phyloP scores from a whole-genome alignment of 2,797 vertebrate species.

The Sciurus carolinensis region DNA sequence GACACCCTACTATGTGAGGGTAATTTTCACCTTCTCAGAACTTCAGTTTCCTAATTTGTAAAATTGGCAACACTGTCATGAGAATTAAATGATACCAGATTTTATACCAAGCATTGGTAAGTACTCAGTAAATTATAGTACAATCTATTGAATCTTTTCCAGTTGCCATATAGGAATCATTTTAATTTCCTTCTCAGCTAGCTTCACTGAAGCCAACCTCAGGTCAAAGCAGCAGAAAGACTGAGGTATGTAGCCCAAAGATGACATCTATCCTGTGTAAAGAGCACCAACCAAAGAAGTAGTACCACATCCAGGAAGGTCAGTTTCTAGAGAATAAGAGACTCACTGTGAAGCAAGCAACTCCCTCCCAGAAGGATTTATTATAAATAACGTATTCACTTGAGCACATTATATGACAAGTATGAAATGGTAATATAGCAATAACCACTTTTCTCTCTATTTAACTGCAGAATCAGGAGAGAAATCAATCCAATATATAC shows the following conservation, averaged over 20 bases:
- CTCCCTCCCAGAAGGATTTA: not conserved
- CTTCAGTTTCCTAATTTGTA: conserved; percentile 42
- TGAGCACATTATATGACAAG: not conserved
- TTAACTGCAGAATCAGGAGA: conserved; percentile 36
- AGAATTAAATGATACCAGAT: not conserved
- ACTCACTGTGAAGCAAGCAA: not conserved
- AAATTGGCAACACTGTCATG: not conserved
- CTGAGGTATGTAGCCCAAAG: not conserved
- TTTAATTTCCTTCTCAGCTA: conserved; percentile 52
- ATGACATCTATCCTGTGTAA: not conserved
- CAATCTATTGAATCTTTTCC: not conserved
- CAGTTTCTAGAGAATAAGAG: not conserved
- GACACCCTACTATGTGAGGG: not conserved
- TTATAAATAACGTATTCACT: not conserved
- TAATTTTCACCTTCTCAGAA: not conserved
- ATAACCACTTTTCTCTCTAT: conserved; percentile 42
- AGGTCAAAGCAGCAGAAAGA: not conserved
- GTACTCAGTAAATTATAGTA: not conserved
- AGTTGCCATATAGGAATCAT: not conserved
- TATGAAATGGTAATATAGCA: not conserved
- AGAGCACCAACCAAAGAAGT: not conserved
- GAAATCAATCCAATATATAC: conserved; percentile 49
- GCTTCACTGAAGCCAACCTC: conserved; percentile 39
- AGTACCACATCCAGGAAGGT: not conserved
- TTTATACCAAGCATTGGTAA: not conserved